A percentile compares a stretch with the other conserved stretches of the same genome.
phyloP scores from a whole-genome alignment of 2,888 invertebrate genomes.

The Lasioglossum pauxillum region DNA sequence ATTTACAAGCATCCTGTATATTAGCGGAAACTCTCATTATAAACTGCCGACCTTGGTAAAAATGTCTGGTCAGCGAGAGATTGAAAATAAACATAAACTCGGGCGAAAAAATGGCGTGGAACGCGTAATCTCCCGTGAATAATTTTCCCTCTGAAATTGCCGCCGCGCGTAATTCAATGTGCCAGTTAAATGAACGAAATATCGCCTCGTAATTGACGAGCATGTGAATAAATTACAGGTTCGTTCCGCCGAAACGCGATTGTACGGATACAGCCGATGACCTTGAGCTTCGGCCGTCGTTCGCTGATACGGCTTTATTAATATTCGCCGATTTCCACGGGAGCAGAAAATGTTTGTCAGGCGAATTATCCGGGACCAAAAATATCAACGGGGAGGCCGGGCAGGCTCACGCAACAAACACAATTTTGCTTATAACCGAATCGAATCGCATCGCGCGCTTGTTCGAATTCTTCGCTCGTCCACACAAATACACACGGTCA shows the following conservation, averaged over 20 bases:
- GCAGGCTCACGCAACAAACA: neutral
- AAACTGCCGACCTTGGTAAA: too few species aligned
- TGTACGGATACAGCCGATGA: neutral
- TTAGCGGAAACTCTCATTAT: too few species aligned
- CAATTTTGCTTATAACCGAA: conserved; percentile 1
- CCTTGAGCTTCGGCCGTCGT: neutral
- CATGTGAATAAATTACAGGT: conserved; percentile 9
- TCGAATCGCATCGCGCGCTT: neutral
- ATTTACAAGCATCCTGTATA: too few species aligned
- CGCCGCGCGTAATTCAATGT: neutral
- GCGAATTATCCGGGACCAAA: conserved; percentile 17
- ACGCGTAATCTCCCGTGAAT: neutral
- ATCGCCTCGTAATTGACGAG: neutral
- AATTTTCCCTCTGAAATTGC: neutral
- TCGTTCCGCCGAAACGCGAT: neutral
- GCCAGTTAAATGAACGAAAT: neutral
- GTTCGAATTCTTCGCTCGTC: neutral
- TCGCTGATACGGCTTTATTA: neutral
- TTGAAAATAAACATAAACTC: neutral
- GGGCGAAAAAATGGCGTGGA: neutral
- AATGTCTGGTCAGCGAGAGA: neutral
- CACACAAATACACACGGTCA: neutral
- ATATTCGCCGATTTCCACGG: conserved; percentile 3
- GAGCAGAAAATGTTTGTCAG: neutral
- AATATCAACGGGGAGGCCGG: neutral